These are phyloP conservation scores for Malthinus flaveolus DNA, from an alignment of 2,888 invertebrate genomes.

Conservation along the genomic window DNA sequence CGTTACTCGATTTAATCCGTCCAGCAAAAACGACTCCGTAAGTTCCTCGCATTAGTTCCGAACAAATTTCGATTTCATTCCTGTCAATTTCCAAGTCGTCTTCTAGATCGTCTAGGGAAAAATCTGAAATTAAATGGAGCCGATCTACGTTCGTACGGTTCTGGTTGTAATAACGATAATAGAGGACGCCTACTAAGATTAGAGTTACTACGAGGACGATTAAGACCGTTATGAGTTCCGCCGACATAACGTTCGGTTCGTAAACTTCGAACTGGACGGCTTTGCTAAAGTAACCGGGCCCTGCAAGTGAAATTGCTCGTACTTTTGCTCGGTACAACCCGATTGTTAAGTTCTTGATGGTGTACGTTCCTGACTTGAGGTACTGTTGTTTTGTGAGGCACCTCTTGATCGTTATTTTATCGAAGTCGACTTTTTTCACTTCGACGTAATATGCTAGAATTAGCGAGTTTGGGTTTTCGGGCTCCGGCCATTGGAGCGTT, in stretches of 20 bases:
- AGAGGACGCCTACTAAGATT: slow-evolving; percentile 25
- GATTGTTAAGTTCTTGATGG: slow-evolving; percentile 52
- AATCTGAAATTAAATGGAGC: slow-evolving; percentile 58
- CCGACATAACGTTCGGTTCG: background rate
- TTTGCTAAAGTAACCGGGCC: slow-evolving; percentile 53
- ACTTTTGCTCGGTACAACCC: slow-evolving; percentile 63
- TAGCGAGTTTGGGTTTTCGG: slow-evolving; percentile 65
- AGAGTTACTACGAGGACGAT: slow-evolving; percentile 37
- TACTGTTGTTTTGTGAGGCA: slow-evolving; percentile 57
- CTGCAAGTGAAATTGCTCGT: slow-evolving; percentile 64
- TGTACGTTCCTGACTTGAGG: slow-evolving; percentile 37
- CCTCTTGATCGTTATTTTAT: slow-evolving; percentile 46
- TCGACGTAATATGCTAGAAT: slow-evolving; percentile 66
- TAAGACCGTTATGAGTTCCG: slow-evolving; percentile 10
- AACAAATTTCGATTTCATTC: slow-evolving; percentile 59
- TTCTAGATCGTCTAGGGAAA: slow-evolving; percentile 69
- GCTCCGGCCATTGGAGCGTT: slow-evolving; percentile 59
- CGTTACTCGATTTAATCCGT: slow-evolving; percentile 51
- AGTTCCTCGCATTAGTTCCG: slow-evolving; percentile 69
- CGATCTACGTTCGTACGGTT: slow-evolving; percentile 46
- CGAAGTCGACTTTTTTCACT: slow-evolving; percentile 52
- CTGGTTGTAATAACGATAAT: slow-evolving; percentile 32
- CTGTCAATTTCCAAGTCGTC: slow-evolving; percentile 74
- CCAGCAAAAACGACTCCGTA: slow-evolving; percentile 76
- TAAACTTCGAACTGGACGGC: slow-evolving; percentile 35